A percentile compares a stretch with the other conserved stretches of the same genome.
These are phyloP conservation scores for Halocynthia aurantium DNA, from an alignment of 23 tunicate species.

Conservation along the genomic window DNA sequence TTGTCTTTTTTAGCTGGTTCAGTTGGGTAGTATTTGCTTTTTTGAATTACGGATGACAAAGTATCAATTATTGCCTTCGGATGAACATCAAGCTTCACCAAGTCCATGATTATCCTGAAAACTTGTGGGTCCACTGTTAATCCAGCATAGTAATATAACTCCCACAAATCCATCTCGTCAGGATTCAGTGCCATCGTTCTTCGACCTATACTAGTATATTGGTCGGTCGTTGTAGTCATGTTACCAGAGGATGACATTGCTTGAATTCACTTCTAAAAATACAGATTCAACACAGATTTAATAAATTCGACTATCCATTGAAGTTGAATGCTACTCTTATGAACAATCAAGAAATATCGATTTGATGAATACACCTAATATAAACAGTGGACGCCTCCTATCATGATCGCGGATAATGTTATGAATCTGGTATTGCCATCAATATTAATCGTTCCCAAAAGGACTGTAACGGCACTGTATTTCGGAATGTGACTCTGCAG, in stretches of 20 bases:
- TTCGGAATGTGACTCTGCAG: no score
- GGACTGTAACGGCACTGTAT: no score
- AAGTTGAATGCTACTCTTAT: no score
- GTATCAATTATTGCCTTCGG: slow-evolving; percentile 71
- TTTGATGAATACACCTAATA: no score
- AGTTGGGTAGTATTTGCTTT: slow-evolving; percentile 29
- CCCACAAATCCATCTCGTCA: slow-evolving; percentile 86
- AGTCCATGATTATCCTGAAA: slow-evolving; percentile 45
- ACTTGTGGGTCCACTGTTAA: slow-evolving; percentile 75
- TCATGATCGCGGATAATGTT: no score
- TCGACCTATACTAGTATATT: neutral
- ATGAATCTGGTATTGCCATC: no score
- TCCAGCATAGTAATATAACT: slow-evolving; percentile 82
- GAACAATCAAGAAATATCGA: no score
- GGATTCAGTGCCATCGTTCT: slow-evolving; percentile 25
- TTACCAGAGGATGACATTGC: slow-evolving; percentile 16
- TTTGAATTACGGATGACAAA: slow-evolving; percentile 27
- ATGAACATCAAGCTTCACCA: slow-evolving; percentile 60
- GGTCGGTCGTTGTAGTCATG: neutral
- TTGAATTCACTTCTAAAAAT: neutral
- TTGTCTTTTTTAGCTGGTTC: neutral
- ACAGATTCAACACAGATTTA: neutral
- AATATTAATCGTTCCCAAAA: no score
- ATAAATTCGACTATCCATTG: no score
- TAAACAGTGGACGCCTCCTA: no score